Conservation (phyloP, 2,797 vertebrate genomes). For the Dipus sagitta region DNA sequence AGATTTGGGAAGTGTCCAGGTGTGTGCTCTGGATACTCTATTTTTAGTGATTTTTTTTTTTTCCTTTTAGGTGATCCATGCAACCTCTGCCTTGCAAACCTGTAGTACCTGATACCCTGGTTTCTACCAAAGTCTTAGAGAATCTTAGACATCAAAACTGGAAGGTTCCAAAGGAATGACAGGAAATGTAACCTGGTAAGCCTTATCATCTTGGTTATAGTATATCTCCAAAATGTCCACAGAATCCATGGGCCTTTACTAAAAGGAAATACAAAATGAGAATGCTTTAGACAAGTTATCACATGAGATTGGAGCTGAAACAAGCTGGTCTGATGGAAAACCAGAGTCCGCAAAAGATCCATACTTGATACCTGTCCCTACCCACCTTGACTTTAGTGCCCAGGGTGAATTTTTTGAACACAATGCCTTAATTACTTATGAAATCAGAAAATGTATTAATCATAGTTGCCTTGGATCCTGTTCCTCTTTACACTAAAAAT, state of each 20-base stretch:
- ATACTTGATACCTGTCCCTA: too few relatives aligned
- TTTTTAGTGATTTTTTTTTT: too few relatives aligned
- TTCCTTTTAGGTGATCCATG: too few relatives aligned
- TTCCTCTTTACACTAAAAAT: neutral
- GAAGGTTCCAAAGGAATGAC: neutral
- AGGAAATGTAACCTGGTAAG: neutral
- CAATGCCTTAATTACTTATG: neutral
- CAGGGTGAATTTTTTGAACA: too few relatives aligned
- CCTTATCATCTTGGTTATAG: neutral
- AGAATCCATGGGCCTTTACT: neutral
- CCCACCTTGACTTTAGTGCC: too few relatives aligned
- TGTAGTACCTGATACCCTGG: neutral
- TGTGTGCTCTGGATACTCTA: neutral
- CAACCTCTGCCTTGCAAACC: neutral
- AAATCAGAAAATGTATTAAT: conserved; percentile 1
- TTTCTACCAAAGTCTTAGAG: neutral
- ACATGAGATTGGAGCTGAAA: neutral
- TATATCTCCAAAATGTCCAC: neutral
- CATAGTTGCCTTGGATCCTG: neutral
- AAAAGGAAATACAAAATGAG: neutral
- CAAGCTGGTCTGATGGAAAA: neutral
- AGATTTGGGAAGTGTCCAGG: neutral
- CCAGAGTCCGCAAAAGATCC: neutral
- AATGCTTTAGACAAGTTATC: neutral
- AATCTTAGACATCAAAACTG: neutral